Conservation (phyloP, 2,113 vertebrate genomes). For the Penelope pileata region DNA sequence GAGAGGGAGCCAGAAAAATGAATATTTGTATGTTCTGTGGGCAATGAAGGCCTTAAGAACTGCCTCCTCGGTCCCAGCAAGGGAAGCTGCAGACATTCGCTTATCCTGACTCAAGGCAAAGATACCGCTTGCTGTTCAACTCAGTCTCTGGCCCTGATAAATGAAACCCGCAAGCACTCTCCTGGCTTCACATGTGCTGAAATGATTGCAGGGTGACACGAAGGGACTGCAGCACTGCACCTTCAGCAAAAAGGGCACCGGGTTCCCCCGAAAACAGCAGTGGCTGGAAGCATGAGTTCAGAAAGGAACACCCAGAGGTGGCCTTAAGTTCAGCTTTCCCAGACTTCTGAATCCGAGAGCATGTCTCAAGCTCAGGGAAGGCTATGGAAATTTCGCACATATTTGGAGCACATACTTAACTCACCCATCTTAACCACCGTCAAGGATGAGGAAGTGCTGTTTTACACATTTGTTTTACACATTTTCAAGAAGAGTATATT, state of each 20-base stretch:
- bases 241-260: neutral
- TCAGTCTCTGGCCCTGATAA: neutral
- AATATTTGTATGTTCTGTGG: neutral
- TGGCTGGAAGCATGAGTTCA: neutral
- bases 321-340: neutral
- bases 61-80: neutral
- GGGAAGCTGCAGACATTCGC: neutral
- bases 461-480: neutral
- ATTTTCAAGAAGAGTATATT: neutral
- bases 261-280: fast-evolving
- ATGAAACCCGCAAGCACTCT: neutral
- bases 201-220: neutral
- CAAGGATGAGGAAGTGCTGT: neutral
- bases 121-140: neutral
- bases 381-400: fast-evolving
- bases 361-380: neutral
- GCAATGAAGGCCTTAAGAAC: neutral
- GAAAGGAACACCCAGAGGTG: neutral
- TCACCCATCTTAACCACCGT: neutral
- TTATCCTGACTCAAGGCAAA: neutral
- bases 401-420: neutral
- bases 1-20: neutral
- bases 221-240: neutral
- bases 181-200: neutral
- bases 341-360: neutral